Evolutionary conservation across 1,140 invertebrate genomes (phyloP).

Genomic region (Ephestia elutella): DNA sequence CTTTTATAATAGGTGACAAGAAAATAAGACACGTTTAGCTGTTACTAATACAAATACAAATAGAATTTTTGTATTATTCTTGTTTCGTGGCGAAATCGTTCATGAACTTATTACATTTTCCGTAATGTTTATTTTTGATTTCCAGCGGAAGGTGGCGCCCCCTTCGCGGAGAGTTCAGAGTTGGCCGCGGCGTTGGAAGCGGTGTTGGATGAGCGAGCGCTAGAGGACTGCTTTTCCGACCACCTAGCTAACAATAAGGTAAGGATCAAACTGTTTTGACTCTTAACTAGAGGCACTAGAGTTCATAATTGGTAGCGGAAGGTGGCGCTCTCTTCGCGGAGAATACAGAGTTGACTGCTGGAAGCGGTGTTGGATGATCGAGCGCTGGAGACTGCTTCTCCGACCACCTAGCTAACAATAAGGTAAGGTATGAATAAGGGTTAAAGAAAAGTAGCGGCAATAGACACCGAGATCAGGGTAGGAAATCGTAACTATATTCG

Average conservation of each 20-base stretch:
- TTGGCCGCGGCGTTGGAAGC: slow-evolving; percentile 87
- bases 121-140: too few relatives aligned
- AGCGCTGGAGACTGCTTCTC: slow-evolving; percentile 42
- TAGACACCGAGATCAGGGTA: too few relatives aligned
- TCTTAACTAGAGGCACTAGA: background rate
- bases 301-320: slow-evolving; percentile 72
- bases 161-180: slow-evolving; percentile 88
- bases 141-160: slow-evolving; percentile 82
- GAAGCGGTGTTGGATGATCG: slow-evolving; percentile 81
- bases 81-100: too few relatives aligned
- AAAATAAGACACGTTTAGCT: too few relatives aligned
- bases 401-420: slow-evolving; percentile 26
- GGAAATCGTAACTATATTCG: too few relatives aligned
- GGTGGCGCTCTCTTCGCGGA: slow-evolving; percentile 85
- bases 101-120: too few relatives aligned
- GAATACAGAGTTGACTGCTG: slow-evolving; percentile 88
- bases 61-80: too few relatives aligned
- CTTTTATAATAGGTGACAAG: too few relatives aligned
- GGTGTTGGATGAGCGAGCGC: slow-evolving; percentile 75
- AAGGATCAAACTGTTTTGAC: background rate
- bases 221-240: slow-evolving; percentile 48
- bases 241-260: slow-evolving; percentile 35
- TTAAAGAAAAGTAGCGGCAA: too few relatives aligned
- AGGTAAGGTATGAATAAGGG: too few relatives aligned
- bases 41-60: too few relatives aligned